Evolutionary conservation across 2,888 invertebrate species (phyloP).

Genomic region (Protonemura montana): DNA sequence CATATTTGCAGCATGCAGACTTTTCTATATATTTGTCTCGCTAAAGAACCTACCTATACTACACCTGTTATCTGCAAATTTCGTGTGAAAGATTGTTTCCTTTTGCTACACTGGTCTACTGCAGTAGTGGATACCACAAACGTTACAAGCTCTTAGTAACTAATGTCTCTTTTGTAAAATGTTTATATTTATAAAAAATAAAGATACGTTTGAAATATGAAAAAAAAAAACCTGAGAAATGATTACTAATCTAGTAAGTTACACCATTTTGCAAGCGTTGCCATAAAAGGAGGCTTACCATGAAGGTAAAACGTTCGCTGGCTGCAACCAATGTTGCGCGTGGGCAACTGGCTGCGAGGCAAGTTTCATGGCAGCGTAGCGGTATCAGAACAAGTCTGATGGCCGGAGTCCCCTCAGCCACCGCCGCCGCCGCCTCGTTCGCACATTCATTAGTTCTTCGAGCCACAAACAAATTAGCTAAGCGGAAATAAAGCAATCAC

Average conservation of each 20-base stretch:
- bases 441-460: neutral
- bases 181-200: conserved; percentile 36
- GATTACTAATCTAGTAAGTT: conserved; percentile 32
- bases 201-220: conserved; percentile 21
- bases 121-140: neutral
- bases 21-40: neutral
- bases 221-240: conserved; percentile 35
- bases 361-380: neutral
- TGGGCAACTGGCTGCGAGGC: neutral
- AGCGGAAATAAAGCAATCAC: neutral
- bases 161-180: conserved; percentile 34
- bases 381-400: neutral
- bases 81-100: neutral
- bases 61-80: conserved; percentile 7
- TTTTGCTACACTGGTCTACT: neutral
- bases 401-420: neutral
- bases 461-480: neutral
- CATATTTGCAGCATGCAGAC: neutral
- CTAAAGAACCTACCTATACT: neutral
- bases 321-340: neutral
- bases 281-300: conserved; percentile 32
- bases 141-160: neutral
- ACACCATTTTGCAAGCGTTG: conserved; percentile 30
- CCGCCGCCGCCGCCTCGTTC: neutral
- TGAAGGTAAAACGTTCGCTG: conserved; percentile 9